phyloP scores from a whole-genome alignment of 2,113 vertebrate species.

The Sinocyclocheilus rhinocerous region DNA sequence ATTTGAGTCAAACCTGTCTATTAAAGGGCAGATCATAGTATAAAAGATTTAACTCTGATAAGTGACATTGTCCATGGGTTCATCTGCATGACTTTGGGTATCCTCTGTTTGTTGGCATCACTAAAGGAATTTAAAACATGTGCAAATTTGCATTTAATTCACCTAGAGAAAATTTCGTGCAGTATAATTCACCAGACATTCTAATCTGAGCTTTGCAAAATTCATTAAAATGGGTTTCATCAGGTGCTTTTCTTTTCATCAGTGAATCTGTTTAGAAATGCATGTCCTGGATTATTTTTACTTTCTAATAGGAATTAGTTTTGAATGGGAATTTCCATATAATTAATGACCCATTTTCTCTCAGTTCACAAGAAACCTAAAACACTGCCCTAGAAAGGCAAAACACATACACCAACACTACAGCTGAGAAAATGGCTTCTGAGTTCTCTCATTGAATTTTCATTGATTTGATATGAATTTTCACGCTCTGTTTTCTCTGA shows the following conservation, averaged over 20 bases:
- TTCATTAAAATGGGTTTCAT: conserved; percentile 6
- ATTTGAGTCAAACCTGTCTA: background rate
- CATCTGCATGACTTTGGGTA: background rate
- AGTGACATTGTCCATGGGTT: background rate
- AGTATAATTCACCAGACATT: background rate
- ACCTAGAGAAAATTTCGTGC: no score
- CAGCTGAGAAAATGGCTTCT: background rate
- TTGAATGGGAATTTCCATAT: background rate
- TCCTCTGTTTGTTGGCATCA: background rate
- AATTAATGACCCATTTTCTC: background rate
- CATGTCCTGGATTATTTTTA: background rate
- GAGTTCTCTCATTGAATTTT: background rate
- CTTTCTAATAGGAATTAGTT: conserved; percentile 4
- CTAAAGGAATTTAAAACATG: background rate
- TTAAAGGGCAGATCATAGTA: background rate
- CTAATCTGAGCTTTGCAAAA: background rate
- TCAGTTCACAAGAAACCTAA: background rate
- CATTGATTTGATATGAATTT: background rate
- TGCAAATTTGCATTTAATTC: background rate
- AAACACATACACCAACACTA: background rate
- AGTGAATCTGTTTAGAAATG: background rate
- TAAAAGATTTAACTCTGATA: background rate
- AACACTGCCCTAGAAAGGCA: background rate
- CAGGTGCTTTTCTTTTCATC: background rate
- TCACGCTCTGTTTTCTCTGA: background rate